Percentiles rank a stretch among this genome's conserved stretches.
phyloP scores from a whole-genome alignment of 2,888 invertebrate genomes.

The Embidobia sp. region DNA sequence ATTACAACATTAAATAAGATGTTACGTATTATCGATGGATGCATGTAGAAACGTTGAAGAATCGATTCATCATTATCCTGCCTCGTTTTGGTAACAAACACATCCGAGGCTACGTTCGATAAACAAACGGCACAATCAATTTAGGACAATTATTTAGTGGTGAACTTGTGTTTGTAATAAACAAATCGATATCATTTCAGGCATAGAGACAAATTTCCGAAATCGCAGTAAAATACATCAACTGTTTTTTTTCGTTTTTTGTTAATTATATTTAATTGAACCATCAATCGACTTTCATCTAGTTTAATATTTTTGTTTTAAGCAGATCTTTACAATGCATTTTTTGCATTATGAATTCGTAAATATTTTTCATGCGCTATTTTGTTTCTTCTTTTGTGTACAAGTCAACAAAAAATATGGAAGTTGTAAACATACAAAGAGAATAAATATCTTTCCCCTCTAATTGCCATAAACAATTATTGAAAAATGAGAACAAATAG shows the following conservation, averaged over 20 bases:
- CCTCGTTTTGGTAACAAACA: slow-evolving; percentile 2
- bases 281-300: too few species aligned
- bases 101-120: slow-evolving; percentile 9
- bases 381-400: neutral
- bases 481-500: slow-evolving; percentile 9
- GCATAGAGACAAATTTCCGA: too few species aligned
- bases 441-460: neutral
- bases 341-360: too few species aligned
- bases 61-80: slow-evolving; percentile 3
- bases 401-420: neutral
- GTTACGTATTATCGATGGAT: neutral
- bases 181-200: neutral
- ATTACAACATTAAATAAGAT: slow-evolving; percentile 5
- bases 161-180: neutral
- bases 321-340: too few species aligned
- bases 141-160: neutral
- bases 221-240: too few species aligned
- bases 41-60: neutral
- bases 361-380: too few species aligned
- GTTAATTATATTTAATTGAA: too few species aligned
- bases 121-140: neutral
- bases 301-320: too few species aligned
- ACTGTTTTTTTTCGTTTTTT: too few species aligned
- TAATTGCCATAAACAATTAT: slow-evolving; percentile 12
- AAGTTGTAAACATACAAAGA: neutral